Percentiles rank a stretch among this genome's conserved stretches.
Conservation (phyloP, 2,888 invertebrate species). For the Dromius quadrimaculatus region DNA sequence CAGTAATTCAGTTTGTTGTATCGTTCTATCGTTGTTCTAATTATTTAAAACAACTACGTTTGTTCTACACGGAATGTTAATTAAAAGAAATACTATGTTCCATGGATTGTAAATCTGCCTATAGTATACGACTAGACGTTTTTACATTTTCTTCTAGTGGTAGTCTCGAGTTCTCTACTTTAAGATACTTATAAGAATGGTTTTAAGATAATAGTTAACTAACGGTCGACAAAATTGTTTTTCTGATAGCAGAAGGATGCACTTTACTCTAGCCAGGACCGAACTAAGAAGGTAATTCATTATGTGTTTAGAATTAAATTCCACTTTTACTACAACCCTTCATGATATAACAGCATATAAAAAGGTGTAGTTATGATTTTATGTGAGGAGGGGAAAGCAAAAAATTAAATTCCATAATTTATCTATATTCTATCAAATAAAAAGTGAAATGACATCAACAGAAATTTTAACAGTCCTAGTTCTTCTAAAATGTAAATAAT, state of each 20-base stretch:
- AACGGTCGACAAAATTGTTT: slow-evolving; percentile 3
- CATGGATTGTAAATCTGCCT: slow-evolving; percentile 5
- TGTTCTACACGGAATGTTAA: slow-evolving; percentile 33
- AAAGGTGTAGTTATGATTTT: no score
- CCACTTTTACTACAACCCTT: no score
- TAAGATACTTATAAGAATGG: slow-evolving; percentile 31
- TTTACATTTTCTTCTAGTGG: slow-evolving; percentile 14
- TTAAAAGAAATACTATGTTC: no score
- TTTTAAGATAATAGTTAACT: slow-evolving; percentile 26
- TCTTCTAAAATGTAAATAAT: no score
- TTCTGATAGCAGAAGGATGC: slow-evolving; percentile 1
- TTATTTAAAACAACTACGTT: slow-evolving; percentile 30
- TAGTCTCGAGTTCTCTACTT: slow-evolving; percentile 11
- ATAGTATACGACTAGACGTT: no score
- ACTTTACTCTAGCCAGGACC: not conserved
- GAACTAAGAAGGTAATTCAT: not conserved
- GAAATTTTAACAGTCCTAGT: no score
- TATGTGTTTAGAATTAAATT: no score
- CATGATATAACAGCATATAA: no score
- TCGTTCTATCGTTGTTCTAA: slow-evolving; percentile 15
- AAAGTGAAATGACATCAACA: no score
- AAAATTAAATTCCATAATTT: no score
- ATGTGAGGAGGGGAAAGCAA: no score
- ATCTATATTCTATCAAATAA: no score
- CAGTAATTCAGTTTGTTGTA: not conserved